A percentile compares a stretch with the other conserved stretches of the same genome.
phyloP scores from a whole-genome alignment of 2,888 invertebrate genomes.

The Petrolisthes manimaculis region DNA sequence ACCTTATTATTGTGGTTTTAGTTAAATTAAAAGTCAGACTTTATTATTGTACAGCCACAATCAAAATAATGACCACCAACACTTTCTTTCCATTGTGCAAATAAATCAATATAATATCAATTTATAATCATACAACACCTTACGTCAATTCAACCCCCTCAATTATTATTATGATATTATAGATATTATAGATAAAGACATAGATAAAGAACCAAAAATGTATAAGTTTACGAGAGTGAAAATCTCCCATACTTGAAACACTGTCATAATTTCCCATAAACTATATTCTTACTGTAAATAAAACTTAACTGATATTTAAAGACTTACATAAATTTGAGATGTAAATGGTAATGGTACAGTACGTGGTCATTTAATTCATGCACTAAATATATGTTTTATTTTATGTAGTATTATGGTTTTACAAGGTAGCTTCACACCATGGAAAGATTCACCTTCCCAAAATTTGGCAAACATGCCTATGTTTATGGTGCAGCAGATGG shows the following conservation, averaged over 20 bases:
- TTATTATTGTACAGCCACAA: too few relatives aligned
- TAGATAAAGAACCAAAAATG: background rate
- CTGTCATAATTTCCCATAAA: background rate
- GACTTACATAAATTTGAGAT: constrained; percentile 7
- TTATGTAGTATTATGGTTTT: constrained; percentile 8
- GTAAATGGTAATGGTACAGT: constrained; percentile 12
- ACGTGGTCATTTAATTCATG: constrained; percentile 7
- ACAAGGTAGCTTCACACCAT: background rate
- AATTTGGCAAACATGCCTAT: background rate
- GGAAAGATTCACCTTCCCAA: constrained; percentile 4
- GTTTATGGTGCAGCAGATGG: constrained; percentile 10
- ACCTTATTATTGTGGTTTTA: too few relatives aligned
- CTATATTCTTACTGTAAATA: background rate
- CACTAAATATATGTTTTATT: background rate
- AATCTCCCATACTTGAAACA: background rate
- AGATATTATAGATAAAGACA: too few relatives aligned
- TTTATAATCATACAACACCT: too few relatives aligned
- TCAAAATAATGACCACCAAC: too few relatives aligned
- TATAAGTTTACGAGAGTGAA: background rate
- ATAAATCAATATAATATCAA: too few relatives aligned
- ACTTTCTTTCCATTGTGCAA: too few relatives aligned
- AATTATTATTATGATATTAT: too few relatives aligned
- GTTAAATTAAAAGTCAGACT: too few relatives aligned
- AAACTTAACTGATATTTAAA: constrained; percentile 3
- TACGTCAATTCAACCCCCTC: too few relatives aligned